Base-by-base conservation (phyloP, 2,797 vertebrate genomes). In the Channallabes apus region DNA sequence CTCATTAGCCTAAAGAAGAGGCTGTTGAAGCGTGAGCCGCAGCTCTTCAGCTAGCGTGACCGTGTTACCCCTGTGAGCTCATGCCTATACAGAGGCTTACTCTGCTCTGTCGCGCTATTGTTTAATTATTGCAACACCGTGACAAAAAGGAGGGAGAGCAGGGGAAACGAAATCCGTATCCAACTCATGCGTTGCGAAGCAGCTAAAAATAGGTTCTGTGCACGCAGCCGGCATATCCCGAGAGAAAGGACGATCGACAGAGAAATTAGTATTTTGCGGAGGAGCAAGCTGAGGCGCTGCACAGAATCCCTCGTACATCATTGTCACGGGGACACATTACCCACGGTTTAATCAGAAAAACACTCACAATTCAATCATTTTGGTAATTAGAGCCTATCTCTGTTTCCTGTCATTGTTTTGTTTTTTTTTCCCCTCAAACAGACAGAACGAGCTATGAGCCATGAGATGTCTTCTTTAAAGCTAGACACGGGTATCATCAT, bases 131-230 rank as follows among this genome's bases (percentile, higher is more conserved):
- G 83, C 73, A 85, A 84, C 78, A 81, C 29, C 46, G 29, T 22
- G 84, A 41, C 56, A 59, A 62, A 54, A 73, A 3, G 61, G 29
- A 77, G 18, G 59, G 65, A 87, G 87, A 15, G 54, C 24, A 29
- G 77, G 32, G 54, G 75, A 41, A 79, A 80, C 61, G 67, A 84
- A 82, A 83, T 87, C 85, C 68, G 86, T 73, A 9, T 88, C 84
- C 46, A 87, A 90, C 87, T 89, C 88, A 85, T n/a, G 90, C 86
- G 88, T 91, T 90, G 89, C 88, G 90, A 88, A 86, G 88, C 87
- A 80, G 88, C 92, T 94, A 93, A 92, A 93, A 94, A 94, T 93
- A 94, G 91, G 78, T 86, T 22, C 20, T 54, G 85, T 71, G 77
- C 61, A 56, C 56, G 80, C 73, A 82, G 68, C 83, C 78, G 9